phyloP scores from a whole-genome alignment of 2,888 invertebrate species.

The Mythimna impura region DNA sequence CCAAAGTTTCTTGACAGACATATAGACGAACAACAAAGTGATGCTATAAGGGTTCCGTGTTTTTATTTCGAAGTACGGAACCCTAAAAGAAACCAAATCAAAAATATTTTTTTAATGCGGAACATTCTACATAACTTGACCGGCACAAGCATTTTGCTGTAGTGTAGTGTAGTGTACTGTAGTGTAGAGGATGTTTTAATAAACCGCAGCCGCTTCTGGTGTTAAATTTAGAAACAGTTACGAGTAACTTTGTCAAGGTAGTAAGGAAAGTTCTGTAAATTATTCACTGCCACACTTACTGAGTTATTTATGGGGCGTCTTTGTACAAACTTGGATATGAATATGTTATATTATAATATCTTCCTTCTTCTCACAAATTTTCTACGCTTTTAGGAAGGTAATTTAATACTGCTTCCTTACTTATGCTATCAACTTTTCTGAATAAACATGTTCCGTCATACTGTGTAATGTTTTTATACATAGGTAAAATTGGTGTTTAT shows the following conservation, averaged over 20 bases:
- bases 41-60: too few species aligned
- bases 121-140: neutral
- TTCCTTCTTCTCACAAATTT: conserved; percentile 20
- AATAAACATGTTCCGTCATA: neutral
- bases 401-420: conserved; percentile 8
- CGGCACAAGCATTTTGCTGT: neutral
- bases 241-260: conserved; percentile 48
- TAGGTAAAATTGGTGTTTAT: too few species aligned
- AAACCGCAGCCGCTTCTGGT: conserved; percentile 38
- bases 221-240: conserved; percentile 40
- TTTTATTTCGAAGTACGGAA: too few species aligned
- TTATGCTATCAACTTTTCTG: neutral
- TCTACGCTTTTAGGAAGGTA: neutral
- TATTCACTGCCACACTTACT: conserved; percentile 56
- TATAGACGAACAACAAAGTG: too few species aligned
- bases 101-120: neutral
- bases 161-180: neutral
- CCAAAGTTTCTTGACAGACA: too few species aligned
- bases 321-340: conserved; percentile 53
- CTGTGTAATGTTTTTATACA: too few species aligned
- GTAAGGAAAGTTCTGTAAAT: conserved; percentile 54
- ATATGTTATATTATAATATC: conserved; percentile 42
- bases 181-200: conserved; percentile 21
- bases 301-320: conserved; percentile 62
- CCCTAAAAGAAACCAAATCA: neutral